Base-by-base conservation (phyloP, 1,140 invertebrate species). In the Sycobia sp. region DNA sequence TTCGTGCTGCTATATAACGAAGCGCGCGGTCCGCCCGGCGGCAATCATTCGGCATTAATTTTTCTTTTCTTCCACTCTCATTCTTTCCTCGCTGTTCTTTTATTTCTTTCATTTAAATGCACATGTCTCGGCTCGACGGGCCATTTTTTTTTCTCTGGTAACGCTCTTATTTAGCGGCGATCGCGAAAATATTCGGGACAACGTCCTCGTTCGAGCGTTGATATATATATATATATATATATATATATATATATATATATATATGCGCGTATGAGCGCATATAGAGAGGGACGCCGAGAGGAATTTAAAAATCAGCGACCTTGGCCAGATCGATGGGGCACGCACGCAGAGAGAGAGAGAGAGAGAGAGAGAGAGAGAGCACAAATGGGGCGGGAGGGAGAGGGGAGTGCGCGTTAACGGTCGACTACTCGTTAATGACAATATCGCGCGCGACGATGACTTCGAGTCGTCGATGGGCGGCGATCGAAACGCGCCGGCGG, bases 381-480 rank as follows among this genome's bases (percentile, higher is more conserved):
- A n/a, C n/a, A n/a, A n/a, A n/a, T n/a, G 43, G 10, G 16, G 20
- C 3, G 11, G 10, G 20, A 23, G 4, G 27, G 18, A 39, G 5
- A 14, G n/a, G 34, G 25, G 38, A 29, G 34, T 61, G 56, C 66
- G 65, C 62, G 55, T 57, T 53, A 47, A 55, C 56, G 56, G 61
- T 46, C 68, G 51, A 56, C 5, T 32, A 32, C 54, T 59, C 62
- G 64, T 66, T 75, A 75, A 77, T 73, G 71, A 76, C 71, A 71
- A 74, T 76, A 78, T 78, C 74, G 72, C 70, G 72, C 70, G 72
- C 71, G 71, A 77, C 71, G 65, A 72, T n/a, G n/a, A n/a, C n/a
- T n/a, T 71, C 67, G 67, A 71, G 62, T 71, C 67, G 74, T 76
- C n/a, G n/a, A n/a, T n/a, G n/a, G n/a, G n/a, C 73, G 74, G 73